phyloP scores from a whole-genome alignment of 2,888 invertebrate species.

The Hololepta plana region DNA sequence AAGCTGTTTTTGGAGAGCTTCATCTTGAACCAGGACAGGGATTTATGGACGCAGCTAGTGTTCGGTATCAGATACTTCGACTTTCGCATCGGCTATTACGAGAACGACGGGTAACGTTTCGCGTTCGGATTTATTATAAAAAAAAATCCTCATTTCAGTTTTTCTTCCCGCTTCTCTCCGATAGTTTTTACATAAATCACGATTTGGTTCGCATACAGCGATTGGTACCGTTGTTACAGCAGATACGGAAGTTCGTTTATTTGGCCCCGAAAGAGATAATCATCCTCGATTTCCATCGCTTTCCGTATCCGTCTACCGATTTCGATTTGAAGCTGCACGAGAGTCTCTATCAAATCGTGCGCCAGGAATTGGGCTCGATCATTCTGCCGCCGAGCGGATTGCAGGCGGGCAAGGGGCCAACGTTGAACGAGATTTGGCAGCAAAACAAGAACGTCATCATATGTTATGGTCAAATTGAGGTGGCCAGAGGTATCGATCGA shows the following conservation, averaged over 20 bases:
- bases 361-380: constrained; percentile 32
- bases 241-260: constrained; percentile 49
- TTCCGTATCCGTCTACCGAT: constrained; percentile 36
- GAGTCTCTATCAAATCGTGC: constrained; percentile 30
- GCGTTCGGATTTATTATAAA: not conserved
- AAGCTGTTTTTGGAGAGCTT: constrained; percentile 27
- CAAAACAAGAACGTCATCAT: constrained; percentile 36
- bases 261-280: constrained; percentile 51
- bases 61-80: constrained; percentile 71
- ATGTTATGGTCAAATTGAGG: constrained; percentile 34
- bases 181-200: constrained; percentile 56
- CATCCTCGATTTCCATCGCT: constrained; percentile 67
- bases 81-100: constrained; percentile 56
- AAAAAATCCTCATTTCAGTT: too few species aligned
- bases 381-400: constrained; percentile 29
- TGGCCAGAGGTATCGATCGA: constrained; percentile 25
- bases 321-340: constrained; percentile 25
- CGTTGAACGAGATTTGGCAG: constrained; percentile 37
- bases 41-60: constrained; percentile 68
- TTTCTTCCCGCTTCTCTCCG: constrained; percentile 11
- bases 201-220: constrained; percentile 51
- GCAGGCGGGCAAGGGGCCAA: constrained; percentile 30
- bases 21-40: constrained; percentile 51
- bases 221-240: constrained; percentile 42
- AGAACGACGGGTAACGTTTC: constrained; percentile 13